Percentiles rank a stretch among this genome's conserved stretches.
These are phyloP conservation scores for Pteruthius melanotis DNA, from an alignment of 2,113 vertebrate species.

Conservation along the genomic window DNA sequence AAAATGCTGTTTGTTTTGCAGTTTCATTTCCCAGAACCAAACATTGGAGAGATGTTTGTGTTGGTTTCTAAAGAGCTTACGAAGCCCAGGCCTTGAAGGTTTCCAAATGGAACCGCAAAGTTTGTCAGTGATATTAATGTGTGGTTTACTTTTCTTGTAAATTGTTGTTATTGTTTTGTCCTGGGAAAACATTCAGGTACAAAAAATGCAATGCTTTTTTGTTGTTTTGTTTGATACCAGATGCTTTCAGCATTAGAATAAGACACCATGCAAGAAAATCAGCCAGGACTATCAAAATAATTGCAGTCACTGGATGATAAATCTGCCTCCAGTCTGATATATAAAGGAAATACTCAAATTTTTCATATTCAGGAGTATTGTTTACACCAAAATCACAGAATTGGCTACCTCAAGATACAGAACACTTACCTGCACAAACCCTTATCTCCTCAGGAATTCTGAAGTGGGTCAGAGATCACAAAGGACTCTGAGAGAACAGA, in stretches of 20 bases:
- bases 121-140: not conserved
- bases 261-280: constrained; percentile 47
- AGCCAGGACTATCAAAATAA: constrained; percentile 51
- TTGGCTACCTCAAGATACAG: fast-evolving
- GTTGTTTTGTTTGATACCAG: constrained; percentile 24
- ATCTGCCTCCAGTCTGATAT: constrained; percentile 2
- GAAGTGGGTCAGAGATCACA: not conserved
- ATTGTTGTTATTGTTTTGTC: not conserved
- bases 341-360: not conserved
- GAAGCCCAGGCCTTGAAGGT: constrained; percentile 8
- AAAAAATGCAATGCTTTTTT: not conserved
- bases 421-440: not conserved
- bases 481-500: not conserved
- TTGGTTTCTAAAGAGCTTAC: constrained; percentile 36
- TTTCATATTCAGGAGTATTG: not conserved
- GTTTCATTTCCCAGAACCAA: constrained; percentile 33
- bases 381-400: not conserved
- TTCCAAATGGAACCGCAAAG: not conserved
- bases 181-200: constrained; percentile 59
- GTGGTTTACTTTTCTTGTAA: constrained; percentile 10
- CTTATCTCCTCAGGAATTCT: not conserved
- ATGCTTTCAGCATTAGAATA: constrained; percentile 55
- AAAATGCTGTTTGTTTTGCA: not conserved
- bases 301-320: not conserved
- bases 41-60: constrained; percentile 40